Base-by-base conservation (phyloP, 2,888 invertebrate genomes). In the Diaperis boleti region DNA sequence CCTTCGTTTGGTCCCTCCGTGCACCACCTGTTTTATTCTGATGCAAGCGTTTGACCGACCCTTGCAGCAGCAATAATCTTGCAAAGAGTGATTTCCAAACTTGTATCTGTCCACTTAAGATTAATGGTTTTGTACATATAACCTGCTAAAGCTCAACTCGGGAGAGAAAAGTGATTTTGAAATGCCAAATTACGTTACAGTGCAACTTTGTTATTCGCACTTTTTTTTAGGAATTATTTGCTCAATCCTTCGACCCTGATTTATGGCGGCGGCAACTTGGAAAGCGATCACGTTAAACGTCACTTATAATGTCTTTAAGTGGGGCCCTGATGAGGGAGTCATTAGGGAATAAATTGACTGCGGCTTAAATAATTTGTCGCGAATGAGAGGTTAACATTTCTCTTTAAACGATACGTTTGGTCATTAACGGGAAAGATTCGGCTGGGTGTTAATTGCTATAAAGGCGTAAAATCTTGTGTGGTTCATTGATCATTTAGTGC, bases 221-320 rank as follows among this genome's bases (percentile, higher is more conserved):
- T 56, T 62, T 59, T n/a, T 39, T 39, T 69, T 69, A 67, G 66
- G 65, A 70, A 67, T 59, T 62, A 45, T 62, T 70, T 70, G 70
- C 70, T 70, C 70, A 70, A 68, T 26, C 31, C 31, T 39, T 52
- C 10, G 14, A 8, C 31, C n/a, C 13, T 10, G n/a, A 15, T 49
- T 49, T 35, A 18, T 8, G 13, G 50, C 11, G 14, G 10, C 15
- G 35, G 35, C 7, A 50, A 50, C 50, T 54, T 54, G 54, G 14
- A 26, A 47, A 33, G 11, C 26, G 26, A 26, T n/a, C n/a, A n/a
- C n/a, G n/a, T n/a, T n/a, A n/a, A n/a, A n/a, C n/a, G n/a, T n/a
- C n/a, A n/a, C n/a, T n/a, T n/a, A n/a, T n/a, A n/a, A n/a, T n/a
- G n/a, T n/a, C n/a, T n/a, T n/a, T n/a, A n/a, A n/a, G n/a, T n/a